A percentile compares a stretch with the other conserved stretches of the same genome.
Evolutionary conservation across 2,797 vertebrate genomes (phyloP).

Genomic region (Liasis olivaceus): DNA sequence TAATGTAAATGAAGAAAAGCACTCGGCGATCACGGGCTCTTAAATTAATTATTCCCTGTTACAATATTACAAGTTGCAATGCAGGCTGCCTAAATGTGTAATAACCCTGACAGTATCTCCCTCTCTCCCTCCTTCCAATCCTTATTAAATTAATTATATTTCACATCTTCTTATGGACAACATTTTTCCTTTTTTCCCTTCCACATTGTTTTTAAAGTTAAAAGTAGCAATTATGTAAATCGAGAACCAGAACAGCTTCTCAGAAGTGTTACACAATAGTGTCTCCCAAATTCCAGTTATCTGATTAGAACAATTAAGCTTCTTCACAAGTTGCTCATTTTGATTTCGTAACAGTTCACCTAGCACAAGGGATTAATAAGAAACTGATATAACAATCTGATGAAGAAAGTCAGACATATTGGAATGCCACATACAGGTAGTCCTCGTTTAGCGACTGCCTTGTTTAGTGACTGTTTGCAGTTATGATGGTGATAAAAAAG

Average conservation of each 20-base stretch:
- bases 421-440: neutral
- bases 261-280: neutral
- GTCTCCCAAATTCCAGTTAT: neutral
- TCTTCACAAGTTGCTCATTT: neutral
- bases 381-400: neutral
- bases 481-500: neutral
- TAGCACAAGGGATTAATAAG: neutral
- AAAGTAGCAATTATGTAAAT: constrained; percentile 52
- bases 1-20: constrained; percentile 59
- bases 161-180: constrained; percentile 55
- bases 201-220: constrained; percentile 12
- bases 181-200: constrained; percentile 1
- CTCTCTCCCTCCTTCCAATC: constrained; percentile 20
- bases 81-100: constrained; percentile 64
- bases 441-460: neutral
- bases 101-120: constrained; percentile 21
- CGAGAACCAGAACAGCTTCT: constrained; percentile 48
- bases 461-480: neutral
- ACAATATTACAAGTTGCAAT: constrained; percentile 64
- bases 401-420: neutral
- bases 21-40: constrained; percentile 66
- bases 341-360: neutral
- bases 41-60: constrained; percentile 74
- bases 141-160: constrained; percentile 71
- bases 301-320: neutral